A percentile compares a stretch with the other conserved stretches of the same genome.
These are phyloP conservation scores for Sterrhoptilus dennistouni DNA, from an alignment of 2,113 vertebrate genomes.

Conservation along the genomic window DNA sequence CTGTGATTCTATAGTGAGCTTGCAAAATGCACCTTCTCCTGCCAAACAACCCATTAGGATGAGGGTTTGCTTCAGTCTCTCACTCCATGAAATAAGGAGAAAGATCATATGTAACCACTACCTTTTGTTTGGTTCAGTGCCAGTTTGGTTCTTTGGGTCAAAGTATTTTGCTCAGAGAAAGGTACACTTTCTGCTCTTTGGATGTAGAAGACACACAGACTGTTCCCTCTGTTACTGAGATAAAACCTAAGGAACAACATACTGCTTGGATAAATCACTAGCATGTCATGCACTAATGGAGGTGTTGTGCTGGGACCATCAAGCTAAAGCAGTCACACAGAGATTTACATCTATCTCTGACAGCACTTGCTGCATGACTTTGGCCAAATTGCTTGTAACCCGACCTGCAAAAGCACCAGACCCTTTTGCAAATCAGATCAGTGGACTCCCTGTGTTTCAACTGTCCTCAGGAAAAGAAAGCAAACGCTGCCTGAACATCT, in stretches of 20 bases:
- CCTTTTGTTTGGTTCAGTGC: background rate
- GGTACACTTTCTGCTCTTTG: background rate
- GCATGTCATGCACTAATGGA: background rate
- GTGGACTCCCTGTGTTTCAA: background rate
- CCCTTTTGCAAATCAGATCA: background rate
- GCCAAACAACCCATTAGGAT: background rate
- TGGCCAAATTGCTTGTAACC: background rate
- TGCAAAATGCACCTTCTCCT: background rate
- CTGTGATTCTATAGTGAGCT: background rate
- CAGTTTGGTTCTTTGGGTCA: background rate
- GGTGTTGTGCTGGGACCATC: background rate
- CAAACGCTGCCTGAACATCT: background rate
- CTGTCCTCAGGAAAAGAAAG: background rate
- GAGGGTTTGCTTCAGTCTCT: background rate
- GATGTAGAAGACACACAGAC: background rate
- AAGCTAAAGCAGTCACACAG: background rate
- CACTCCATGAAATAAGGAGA: background rate
- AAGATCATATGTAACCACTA: background rate
- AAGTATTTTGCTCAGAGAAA: background rate
- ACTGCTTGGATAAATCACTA: constrained; percentile 2
- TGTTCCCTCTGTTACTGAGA: background rate
- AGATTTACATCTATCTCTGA: background rate
- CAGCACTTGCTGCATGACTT: background rate
- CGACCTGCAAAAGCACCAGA: background rate
- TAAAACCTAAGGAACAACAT: constrained; percentile 33